These are phyloP conservation scores for Sebastes vulpes DNA, from an alignment of 2,797 vertebrate genomes.

Conservation along the genomic window DNA sequence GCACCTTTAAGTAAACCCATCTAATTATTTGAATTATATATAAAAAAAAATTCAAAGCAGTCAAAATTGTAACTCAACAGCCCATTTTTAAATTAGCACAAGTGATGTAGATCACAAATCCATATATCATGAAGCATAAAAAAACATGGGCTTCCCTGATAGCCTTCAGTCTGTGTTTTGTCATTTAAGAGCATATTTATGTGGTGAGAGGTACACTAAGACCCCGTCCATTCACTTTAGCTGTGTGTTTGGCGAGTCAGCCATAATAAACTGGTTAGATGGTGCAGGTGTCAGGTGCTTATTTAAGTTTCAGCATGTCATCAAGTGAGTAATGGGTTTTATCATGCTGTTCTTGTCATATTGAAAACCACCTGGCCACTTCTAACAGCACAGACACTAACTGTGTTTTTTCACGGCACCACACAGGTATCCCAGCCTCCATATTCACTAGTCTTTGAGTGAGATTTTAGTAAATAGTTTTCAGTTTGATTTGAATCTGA, in stretches of 20 bases:
- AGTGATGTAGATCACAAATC: not conserved
- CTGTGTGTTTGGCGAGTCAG: not conserved
- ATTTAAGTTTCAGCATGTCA: conserved; percentile 8
- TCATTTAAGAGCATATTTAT: not conserved
- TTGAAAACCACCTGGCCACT: not conserved
- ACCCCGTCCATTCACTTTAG: not conserved
- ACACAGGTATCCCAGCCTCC: not conserved
- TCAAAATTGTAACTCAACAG: not conserved
- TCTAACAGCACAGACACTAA: not conserved
- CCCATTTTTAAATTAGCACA: not conserved
- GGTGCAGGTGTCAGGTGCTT: not conserved
- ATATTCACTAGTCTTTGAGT: not conserved
- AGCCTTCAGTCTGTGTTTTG: not conserved
- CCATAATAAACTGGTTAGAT: not conserved
- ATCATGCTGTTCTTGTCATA: not conserved
- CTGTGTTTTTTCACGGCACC: not conserved
- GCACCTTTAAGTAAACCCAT: no score
- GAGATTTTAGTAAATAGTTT: not conserved
- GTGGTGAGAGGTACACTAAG: not conserved
- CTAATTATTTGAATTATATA: not conserved
- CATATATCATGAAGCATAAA: no score
- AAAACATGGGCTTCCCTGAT: no score
- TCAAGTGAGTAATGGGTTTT: not conserved
- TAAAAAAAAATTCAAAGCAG: not conserved
- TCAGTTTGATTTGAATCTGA: not conserved